A percentile compares a stretch with the other conserved stretches of the same genome.
Evolutionary conservation across 53 echinoderm and acorn worm species (phyloP).

Genomic region (Holothuria scabra): DNA sequence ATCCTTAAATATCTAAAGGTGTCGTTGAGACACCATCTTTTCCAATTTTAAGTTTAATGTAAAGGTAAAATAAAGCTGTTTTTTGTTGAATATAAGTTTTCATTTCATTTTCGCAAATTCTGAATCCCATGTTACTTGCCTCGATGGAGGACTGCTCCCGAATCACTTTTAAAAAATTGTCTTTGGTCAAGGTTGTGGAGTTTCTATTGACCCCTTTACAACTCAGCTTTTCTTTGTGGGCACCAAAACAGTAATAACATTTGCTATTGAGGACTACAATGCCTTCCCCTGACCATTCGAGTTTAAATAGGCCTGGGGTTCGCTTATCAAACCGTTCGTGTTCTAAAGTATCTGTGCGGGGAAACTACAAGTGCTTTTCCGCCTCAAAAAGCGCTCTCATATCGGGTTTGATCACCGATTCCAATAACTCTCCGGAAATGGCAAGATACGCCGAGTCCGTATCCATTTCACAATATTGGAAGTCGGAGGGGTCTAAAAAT

Average conservation of each 20-base stretch:
- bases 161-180: background rate
- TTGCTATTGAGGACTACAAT: slow-evolving; percentile 4
- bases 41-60: slow-evolving; percentile 30
- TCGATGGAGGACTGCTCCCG: background rate
- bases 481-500: slow-evolving; percentile 55
- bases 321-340: slow-evolving; percentile 35
- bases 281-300: slow-evolving; percentile 30
- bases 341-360: slow-evolving; percentile 58
- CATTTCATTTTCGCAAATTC: background rate
- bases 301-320: slow-evolving; percentile 8
- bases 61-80: background rate
- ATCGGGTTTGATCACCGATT: slow-evolving; percentile 55
- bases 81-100: background rate
- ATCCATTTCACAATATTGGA: slow-evolving; percentile 68
- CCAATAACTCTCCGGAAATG: slow-evolving; percentile 48
- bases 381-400: slow-evolving; percentile 19
- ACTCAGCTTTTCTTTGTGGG: background rate
- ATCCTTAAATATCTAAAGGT: slow-evolving; percentile 14
- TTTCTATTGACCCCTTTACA: slow-evolving; percentile 16
- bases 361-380: slow-evolving; percentile 59
- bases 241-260: slow-evolving; percentile 35
- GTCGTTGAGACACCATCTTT: slow-evolving; percentile 26
- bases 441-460: slow-evolving; percentile 72
- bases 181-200: slow-evolving; percentile 1
- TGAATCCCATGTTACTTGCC: slow-evolving; percentile 1